Evolutionary conservation across 2,113 vertebrate genomes (phyloP).

Genomic region (Microcebus tavaratra): DNA sequence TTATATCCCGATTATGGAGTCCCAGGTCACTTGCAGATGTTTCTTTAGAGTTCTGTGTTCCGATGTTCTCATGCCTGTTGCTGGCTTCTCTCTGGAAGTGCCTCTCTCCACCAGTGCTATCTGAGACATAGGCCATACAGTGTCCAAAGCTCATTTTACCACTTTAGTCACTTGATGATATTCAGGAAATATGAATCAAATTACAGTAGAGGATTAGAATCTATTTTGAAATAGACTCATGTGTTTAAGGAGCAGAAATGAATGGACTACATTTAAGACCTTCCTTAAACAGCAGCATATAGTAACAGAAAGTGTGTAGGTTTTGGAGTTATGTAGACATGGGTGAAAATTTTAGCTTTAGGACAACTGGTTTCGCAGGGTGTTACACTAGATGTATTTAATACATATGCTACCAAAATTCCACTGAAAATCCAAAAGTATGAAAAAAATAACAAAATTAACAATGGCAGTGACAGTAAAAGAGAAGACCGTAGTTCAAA

Average conservation of each 20-base stretch:
- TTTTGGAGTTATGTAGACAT: not conserved
- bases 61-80: not conserved
- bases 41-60: not conserved
- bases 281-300: not conserved
- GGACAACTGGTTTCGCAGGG: not conserved
- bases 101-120: not conserved
- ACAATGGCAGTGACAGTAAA: not conserved
- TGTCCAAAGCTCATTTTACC: not conserved
- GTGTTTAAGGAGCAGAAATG: not conserved
- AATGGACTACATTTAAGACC: not conserved
- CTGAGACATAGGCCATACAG: not conserved
- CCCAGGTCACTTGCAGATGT: not conserved
- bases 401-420: not conserved
- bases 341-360: not conserved
- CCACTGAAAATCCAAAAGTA: not conserved
- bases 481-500: not conserved
- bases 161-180: not conserved
- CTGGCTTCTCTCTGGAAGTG: not conserved
- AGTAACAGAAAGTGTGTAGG: not conserved
- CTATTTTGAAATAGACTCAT: not conserved
- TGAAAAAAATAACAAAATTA: not conserved
- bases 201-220: not conserved
- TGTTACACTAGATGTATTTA: not conserved
- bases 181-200: conserved; percentile 16
- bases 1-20: not conserved